Evolutionary conservation across 2,113 vertebrate species (phyloP).

Genomic region (Lepisosteus oculatus): DNA sequence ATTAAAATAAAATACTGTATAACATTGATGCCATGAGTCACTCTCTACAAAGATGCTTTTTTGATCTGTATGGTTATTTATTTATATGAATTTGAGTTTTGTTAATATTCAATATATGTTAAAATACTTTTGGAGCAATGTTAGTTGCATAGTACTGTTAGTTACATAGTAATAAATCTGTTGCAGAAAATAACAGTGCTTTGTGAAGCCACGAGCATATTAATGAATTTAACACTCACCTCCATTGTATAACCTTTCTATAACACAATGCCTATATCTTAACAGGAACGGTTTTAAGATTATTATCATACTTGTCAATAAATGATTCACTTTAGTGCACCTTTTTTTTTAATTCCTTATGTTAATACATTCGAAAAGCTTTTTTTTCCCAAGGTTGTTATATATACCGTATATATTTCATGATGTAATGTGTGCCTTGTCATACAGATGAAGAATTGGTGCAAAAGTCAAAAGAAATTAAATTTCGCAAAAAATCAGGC

Average conservation of each 20-base stretch:
- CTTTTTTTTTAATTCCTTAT: too few species aligned
- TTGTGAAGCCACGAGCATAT: conserved; percentile 6
- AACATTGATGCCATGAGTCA: conserved; percentile 63
- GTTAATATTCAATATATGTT: too few species aligned
- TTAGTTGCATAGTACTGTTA: conserved; percentile 9
- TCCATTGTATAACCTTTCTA: not conserved
- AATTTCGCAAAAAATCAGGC: too few species aligned
- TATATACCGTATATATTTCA: too few species aligned
- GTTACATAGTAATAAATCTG: conserved; percentile 20
- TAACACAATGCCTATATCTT: not conserved
- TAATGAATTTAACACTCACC: not conserved
- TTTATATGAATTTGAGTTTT: conserved; percentile 68
- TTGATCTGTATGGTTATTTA: conserved; percentile 75
- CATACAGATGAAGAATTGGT: too few species aligned
- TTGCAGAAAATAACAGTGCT: conserved; percentile 14
- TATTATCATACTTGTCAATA: too few species aligned
- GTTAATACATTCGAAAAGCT: too few species aligned
- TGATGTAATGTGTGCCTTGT: too few species aligned
- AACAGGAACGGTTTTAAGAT: not conserved
- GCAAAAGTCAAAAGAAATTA: too few species aligned
- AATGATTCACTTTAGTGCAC: too few species aligned
- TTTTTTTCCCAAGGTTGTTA: too few species aligned
- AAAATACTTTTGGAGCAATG: conserved; percentile 9
- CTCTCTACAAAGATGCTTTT: conserved; percentile 77
- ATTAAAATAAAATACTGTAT: conserved; percentile 55